These are phyloP conservation scores for Rhizomys pruinosus DNA, from an alignment of 2,113 vertebrate species.

Conservation along the genomic window DNA sequence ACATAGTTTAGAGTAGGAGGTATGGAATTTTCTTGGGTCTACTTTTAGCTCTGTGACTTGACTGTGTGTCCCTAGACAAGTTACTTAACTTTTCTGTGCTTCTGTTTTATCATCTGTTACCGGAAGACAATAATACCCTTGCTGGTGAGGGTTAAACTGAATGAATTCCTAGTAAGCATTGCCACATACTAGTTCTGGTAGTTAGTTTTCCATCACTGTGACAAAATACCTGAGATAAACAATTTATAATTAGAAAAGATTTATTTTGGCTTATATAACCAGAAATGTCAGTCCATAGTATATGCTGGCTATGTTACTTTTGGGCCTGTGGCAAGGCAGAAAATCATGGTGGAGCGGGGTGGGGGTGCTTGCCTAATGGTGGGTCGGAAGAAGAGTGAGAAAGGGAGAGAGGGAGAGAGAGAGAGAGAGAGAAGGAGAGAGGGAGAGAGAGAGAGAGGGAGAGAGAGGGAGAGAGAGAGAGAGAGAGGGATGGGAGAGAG, in stretches of 20 bases:
- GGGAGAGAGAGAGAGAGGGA: not conserved
- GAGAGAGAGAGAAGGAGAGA: not conserved
- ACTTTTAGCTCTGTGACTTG: not conserved
- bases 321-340: not conserved
- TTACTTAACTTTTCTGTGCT: not conserved
- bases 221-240: not conserved
- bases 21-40: not conserved
- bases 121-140: not conserved
- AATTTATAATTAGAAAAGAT: not conserved
- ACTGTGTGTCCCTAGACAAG: not conserved
- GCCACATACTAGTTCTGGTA: not conserved
- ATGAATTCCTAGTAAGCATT: not conserved
- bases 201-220: not conserved
- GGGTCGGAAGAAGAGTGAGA: not conserved
- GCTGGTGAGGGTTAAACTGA: not conserved
- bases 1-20: not conserved
- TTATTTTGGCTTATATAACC: not conserved
- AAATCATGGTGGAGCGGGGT: not conserved
- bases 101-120: slow-evolving; percentile 21
- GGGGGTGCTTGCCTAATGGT: not conserved
- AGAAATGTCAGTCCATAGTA: not conserved
- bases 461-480: not conserved
- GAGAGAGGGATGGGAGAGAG: too few species aligned
- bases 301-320: not conserved
- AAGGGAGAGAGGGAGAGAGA: not conserved